Conservation (phyloP, 2,888 invertebrate genomes). For the Hirtodrosophila duncani region DNA sequence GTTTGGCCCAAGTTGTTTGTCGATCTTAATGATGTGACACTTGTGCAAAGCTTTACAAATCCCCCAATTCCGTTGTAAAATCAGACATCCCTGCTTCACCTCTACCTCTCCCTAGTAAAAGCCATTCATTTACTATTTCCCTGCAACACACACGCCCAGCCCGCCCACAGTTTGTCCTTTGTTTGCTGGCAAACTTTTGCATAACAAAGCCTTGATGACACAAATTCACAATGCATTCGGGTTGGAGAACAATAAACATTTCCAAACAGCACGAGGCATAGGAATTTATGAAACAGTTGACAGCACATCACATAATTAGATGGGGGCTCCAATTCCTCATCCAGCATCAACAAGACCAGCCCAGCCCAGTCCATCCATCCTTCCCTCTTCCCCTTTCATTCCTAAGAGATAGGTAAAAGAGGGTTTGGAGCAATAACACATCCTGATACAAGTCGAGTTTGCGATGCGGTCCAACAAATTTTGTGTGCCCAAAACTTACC, state of each 20-base stretch:
- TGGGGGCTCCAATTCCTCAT: not conserved
- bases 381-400: too few relatives aligned
- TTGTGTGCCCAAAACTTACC: too few relatives aligned
- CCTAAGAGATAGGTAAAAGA: not conserved
- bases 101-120: too few relatives aligned
- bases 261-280: not conserved
- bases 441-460: too few relatives aligned
- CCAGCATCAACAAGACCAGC: too few relatives aligned
- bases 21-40: slow-evolving; percentile 47
- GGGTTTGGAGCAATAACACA: too few relatives aligned
- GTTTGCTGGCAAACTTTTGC: slow-evolving; percentile 2
- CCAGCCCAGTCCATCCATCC: too few relatives aligned
- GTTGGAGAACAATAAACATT: slow-evolving; percentile 11
- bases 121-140: too few relatives aligned
- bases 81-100: not conserved
- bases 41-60: slow-evolving; percentile 20
- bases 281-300: slow-evolving; percentile 8
- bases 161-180: too few relatives aligned
- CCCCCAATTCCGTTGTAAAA: not conserved
- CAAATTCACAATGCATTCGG: slow-evolving; percentile 7
- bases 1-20: slow-evolving; percentile 47
- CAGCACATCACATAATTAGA: slow-evolving; percentile 7
- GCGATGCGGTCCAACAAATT: too few relatives aligned
- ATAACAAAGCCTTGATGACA: slow-evolving; percentile 10
- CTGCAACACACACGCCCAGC: not conserved